A percentile compares a stretch with the other conserved stretches of the same genome.
These are phyloP conservation scores for Spodoptera littoralis DNA, from an alignment of 2,888 invertebrate species.

Conservation along the genomic window DNA sequence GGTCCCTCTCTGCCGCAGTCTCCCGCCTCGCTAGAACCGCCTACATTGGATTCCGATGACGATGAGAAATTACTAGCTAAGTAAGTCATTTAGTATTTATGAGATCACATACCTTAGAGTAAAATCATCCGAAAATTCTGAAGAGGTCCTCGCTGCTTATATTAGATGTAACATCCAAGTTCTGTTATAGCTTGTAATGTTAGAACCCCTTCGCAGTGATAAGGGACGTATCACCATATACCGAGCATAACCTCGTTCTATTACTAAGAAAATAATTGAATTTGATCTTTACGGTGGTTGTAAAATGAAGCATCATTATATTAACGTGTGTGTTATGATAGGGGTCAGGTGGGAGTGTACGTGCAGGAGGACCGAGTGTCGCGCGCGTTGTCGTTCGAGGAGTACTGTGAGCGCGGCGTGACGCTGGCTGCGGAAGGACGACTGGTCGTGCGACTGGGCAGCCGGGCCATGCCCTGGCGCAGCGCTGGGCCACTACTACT, in stretches of 20 bases:
- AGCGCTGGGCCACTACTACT: slow-evolving; percentile 97
- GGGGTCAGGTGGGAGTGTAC: slow-evolving; percentile 83
- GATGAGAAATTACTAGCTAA: slow-evolving; percentile 91
- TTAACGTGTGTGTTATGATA: slow-evolving; percentile 66
- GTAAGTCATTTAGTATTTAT: slow-evolving; percentile 62
- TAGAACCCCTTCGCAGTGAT: no score
- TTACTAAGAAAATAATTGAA: no score
- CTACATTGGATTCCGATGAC: slow-evolving; percentile 94
- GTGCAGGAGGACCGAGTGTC: slow-evolving; percentile 80
- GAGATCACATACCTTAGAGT: no score
- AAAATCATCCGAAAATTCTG: no score
- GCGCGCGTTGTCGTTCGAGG: slow-evolving; percentile 82
- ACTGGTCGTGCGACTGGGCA: slow-evolving; percentile 95
- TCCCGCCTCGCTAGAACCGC: slow-evolving; percentile 95
- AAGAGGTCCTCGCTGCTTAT: no score
- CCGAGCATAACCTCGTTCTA: no score
- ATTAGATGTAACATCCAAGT: no score
- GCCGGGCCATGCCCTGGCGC: slow-evolving; percentile 97
- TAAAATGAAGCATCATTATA: background rate
- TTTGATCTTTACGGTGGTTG: background rate
- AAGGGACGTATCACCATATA: no score
- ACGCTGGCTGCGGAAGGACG: slow-evolving; percentile 94
- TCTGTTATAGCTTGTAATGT: no score
- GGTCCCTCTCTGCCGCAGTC: slow-evolving; percentile 98
- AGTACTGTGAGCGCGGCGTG: slow-evolving; percentile 92